These are phyloP conservation scores for Cassiopea andromeda DNA, from an alignment of 30 jellyfish, hydroid and myxozoan species.

Conservation along the genomic window DNA sequence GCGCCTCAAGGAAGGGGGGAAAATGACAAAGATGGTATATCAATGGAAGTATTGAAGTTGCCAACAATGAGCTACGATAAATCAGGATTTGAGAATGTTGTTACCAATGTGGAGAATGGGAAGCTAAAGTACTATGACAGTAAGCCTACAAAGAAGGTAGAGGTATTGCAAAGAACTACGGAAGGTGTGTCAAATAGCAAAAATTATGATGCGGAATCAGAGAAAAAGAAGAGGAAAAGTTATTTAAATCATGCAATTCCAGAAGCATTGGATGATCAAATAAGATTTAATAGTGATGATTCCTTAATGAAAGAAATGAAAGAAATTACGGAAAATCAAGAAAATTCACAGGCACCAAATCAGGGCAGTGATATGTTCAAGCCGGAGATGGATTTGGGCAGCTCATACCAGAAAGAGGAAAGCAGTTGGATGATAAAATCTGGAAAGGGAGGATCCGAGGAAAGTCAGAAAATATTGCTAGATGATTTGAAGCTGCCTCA, in stretches of 20 bases:
- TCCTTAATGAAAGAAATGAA: background rate
- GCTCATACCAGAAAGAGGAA: background rate
- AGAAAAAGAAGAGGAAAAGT: background rate
- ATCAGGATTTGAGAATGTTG: background rate
- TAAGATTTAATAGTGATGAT: background rate
- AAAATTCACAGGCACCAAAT: background rate
- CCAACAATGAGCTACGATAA: background rate
- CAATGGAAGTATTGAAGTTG: background rate
- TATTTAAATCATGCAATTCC: background rate
- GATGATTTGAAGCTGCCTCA: background rate
- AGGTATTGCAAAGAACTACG: background rate
- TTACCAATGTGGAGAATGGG: background rate
- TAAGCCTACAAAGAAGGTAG: background rate
- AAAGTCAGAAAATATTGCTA: background rate
- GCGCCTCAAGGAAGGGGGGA: background rate
- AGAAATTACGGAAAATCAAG: background rate
- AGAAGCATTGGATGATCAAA: background rate
- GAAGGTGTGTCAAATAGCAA: background rate
- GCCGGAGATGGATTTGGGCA: background rate
- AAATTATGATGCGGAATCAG: background rate
- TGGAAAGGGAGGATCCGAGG: background rate
- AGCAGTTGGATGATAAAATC: background rate
- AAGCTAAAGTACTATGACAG: background rate
- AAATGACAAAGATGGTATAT: constrained; percentile 23
- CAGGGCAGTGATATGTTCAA: background rate